phyloP scores from a whole-genome alignment of 1,140 invertebrate genomes.

The Brachystomella parvula region DNA sequence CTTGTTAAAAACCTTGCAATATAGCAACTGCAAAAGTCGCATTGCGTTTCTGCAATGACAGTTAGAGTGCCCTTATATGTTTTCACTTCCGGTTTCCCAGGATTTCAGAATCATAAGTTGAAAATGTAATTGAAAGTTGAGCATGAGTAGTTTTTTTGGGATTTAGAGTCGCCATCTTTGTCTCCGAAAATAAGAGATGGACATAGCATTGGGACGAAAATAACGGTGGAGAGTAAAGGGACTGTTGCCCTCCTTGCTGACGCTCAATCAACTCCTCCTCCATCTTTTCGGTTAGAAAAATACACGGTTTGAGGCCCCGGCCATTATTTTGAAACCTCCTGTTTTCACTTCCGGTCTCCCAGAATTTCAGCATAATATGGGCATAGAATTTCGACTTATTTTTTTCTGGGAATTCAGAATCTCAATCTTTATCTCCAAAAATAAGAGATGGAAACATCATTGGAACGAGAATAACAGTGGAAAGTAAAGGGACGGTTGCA shows the following conservation, averaged over 20 bases:
- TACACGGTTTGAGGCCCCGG: no score
- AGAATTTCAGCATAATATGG: neutral
- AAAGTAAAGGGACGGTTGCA: neutral
- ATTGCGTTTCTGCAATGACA: no score
- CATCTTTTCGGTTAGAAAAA: conserved; percentile 51
- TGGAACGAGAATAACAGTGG: conserved; percentile 4
- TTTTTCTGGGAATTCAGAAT: conserved; percentile 19
- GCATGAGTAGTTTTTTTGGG: no score
- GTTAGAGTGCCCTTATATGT: no score
- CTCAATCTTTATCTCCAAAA: conserved; percentile 44
- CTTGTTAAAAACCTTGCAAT: no score
- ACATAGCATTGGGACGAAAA: neutral
- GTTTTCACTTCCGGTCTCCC: neutral
- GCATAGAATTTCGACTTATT: neutral
- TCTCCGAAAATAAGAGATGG: neutral
- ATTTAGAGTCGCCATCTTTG: neutral
- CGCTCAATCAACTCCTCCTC: conserved; percentile 59
- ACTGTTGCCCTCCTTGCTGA: conserved; percentile 52
- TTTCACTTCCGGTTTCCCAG: no score
- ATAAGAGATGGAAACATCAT: conserved; percentile 43
- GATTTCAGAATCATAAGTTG: no score
- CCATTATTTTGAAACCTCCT: neutral
- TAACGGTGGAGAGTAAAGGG: neutral
- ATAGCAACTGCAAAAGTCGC: no score
- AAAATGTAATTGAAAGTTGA: no score